Conservation (phyloP, 2,888 invertebrate genomes). For the Lamproptera curius region DNA sequence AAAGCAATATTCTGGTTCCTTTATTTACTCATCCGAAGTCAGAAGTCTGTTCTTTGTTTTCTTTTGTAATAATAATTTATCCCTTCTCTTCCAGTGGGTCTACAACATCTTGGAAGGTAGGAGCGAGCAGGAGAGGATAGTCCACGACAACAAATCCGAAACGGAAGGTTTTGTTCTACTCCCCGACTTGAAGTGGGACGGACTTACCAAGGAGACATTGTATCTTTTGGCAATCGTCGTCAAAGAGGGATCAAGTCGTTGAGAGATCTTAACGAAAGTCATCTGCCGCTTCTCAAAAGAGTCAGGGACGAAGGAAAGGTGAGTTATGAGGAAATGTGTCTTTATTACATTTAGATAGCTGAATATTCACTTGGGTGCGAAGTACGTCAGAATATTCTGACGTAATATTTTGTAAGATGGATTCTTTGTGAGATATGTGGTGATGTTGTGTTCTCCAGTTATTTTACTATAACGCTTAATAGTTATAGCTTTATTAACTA, state of each 20-base stretch:
- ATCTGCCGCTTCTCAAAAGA: constrained; percentile 90
- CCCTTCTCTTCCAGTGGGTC: constrained; percentile 88
- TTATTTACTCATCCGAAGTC: too few species aligned
- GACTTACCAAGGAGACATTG: constrained; percentile 84
- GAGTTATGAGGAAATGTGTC: too few species aligned
- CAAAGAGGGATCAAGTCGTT: constrained; percentile 87
- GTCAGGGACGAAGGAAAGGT: constrained; percentile 87
- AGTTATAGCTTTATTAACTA: too few species aligned
- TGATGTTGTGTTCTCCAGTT: too few species aligned
- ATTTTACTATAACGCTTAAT: too few species aligned
- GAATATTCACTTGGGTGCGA: too few species aligned
- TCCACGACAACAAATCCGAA: constrained; percentile 82
- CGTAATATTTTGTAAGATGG: too few species aligned
- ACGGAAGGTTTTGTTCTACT: constrained; percentile 91
- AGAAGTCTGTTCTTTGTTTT: too few species aligned
- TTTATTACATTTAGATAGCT: too few species aligned
- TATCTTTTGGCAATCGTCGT: constrained; percentile 91
- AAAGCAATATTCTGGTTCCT: too few species aligned
- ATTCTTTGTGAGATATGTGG: too few species aligned
- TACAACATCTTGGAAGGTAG: constrained; percentile 96
- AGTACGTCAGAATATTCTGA: too few species aligned
- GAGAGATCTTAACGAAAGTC: constrained; percentile 87
- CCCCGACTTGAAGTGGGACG: constrained; percentile 98
- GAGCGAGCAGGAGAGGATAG: constrained; percentile 91
- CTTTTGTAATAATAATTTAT: background rate